These are phyloP conservation scores for Vanessa atalanta DNA, from an alignment of 1,140 invertebrate species.

Conservation along the genomic window DNA sequence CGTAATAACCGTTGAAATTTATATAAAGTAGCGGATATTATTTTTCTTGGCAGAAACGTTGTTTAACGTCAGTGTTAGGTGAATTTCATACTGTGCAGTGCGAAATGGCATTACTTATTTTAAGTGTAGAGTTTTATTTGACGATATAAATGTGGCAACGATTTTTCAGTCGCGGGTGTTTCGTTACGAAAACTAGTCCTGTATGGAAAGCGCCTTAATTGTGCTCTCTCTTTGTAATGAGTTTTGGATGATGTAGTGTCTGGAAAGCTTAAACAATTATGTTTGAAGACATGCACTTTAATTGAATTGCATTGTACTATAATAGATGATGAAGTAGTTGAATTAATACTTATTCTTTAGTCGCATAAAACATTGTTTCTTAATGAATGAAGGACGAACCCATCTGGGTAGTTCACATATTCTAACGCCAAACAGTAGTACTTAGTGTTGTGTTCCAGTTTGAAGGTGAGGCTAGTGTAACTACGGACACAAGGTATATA, in stretches of 20 bases:
- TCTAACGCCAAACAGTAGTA: too few species aligned
- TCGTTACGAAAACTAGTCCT: constrained; percentile 1
- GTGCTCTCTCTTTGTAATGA: constrained; percentile 18
- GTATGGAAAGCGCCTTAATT: constrained; percentile 9
- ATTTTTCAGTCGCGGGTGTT: not conserved
- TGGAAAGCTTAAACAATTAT: constrained; percentile 8
- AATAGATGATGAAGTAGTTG: not conserved
- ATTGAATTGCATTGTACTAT: constrained; percentile 18
- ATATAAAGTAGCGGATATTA: constrained; percentile 42
- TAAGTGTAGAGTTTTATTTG: not conserved
- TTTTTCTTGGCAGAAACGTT: constrained; percentile 41
- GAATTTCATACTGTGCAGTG: constrained; percentile 22
- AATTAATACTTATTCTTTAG: not conserved
- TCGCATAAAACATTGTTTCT: not conserved
- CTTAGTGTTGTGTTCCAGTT: too few species aligned
- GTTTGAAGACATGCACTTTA: constrained; percentile 10
- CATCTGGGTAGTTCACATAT: too few species aligned
- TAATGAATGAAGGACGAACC: not conserved
- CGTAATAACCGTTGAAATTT: constrained; percentile 44
- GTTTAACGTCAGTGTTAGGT: constrained; percentile 15
- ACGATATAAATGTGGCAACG: not conserved
- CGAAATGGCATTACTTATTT: too few species aligned
- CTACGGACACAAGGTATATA: too few species aligned
- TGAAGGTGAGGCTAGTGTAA: too few species aligned
- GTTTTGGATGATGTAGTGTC: constrained; percentile 18